Evolutionary conservation across 2,113 vertebrate genomes (phyloP).

Genomic region (Microtus richardsoni): DNA sequence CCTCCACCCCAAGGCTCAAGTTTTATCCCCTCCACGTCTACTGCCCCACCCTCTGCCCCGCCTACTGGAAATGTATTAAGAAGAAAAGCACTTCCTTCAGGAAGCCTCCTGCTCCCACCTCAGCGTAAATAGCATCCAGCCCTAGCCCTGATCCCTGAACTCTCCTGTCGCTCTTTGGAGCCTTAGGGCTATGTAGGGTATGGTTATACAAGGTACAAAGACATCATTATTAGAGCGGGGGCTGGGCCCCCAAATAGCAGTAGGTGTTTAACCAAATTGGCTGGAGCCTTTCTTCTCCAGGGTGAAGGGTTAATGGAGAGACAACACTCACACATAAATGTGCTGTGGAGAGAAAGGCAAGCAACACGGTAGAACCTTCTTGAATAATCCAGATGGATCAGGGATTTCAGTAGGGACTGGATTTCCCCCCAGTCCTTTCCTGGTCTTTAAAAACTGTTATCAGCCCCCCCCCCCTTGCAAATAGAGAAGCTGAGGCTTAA

Average conservation of each 20-base stretch:
- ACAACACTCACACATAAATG: not conserved
- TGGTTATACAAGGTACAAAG: not conserved
- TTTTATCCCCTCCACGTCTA: not conserved
- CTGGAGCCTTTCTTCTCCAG: not conserved
- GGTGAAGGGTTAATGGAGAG: not conserved
- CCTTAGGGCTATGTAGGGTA: not conserved
- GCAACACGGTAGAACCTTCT: not conserved
- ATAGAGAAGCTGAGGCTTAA: conserved; percentile 1
- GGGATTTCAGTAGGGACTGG: not conserved
- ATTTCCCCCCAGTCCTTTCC: not conserved
- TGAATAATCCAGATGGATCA: not conserved
- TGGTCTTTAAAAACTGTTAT: not conserved
- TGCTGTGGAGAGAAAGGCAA: not conserved
- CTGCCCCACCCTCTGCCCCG: not conserved
- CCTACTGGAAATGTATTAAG: not conserved
- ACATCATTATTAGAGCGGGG: not conserved
- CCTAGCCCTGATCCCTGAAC: not conserved
- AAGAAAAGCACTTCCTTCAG: not conserved
- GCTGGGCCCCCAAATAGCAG: not conserved
- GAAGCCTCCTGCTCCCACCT: not conserved
- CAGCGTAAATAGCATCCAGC: not conserved
- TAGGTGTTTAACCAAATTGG: not conserved
- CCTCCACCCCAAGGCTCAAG: not conserved
- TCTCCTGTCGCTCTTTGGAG: not conserved
- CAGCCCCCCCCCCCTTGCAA: not conserved